Conservation (phyloP, 2,113 vertebrate species). For the Falcunculus frontatus region DNA sequence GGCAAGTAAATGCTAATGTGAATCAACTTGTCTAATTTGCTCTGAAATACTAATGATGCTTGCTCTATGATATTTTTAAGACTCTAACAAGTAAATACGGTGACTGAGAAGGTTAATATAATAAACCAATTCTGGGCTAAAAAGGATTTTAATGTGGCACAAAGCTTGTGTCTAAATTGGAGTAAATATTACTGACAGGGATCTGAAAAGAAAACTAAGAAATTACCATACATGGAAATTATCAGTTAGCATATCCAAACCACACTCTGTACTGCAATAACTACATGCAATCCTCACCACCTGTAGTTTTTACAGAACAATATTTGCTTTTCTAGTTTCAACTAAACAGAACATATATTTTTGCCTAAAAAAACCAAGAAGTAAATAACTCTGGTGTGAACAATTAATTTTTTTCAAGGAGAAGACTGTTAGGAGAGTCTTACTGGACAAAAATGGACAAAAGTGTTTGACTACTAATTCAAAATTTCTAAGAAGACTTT, state of each 20-base stretch:
- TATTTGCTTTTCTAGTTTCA: neutral
- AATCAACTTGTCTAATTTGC: neutral
- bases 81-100: neutral
- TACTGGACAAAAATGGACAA: neutral
- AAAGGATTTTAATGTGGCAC: neutral
- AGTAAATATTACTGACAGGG: neutral
- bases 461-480: neutral
- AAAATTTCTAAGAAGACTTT: neutral
- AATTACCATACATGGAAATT: neutral
- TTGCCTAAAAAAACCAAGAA: neutral
- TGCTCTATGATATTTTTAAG: neutral
- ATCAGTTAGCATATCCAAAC: neutral
- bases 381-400: neutral
- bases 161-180: neutral
- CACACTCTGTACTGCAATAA: neutral
- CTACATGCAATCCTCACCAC: neutral
- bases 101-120: neutral
- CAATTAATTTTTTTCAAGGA: neutral
- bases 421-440: neutral
- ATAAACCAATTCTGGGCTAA: neutral
- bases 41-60: neutral
- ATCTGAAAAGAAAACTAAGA: neutral
- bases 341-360: neutral
- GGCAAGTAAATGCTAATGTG: neutral
- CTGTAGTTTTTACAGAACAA: neutral